phyloP scores from a whole-genome alignment of 2,113 vertebrate species.

The Notiomystis cincta region DNA sequence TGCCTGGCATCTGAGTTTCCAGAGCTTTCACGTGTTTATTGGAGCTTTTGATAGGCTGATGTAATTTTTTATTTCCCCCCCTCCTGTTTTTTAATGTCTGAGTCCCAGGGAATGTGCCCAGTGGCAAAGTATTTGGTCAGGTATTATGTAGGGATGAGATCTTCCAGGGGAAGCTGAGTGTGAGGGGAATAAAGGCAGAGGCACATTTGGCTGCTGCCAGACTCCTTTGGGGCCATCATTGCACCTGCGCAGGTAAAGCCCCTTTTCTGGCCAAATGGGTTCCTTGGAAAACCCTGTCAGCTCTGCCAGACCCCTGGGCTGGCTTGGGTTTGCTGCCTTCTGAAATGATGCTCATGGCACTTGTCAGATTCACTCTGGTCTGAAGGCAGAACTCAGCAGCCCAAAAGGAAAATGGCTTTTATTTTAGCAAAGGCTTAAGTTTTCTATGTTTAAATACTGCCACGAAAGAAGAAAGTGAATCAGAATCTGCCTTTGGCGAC shows the following conservation, averaged over 20 bases:
- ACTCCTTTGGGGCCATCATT: background rate
- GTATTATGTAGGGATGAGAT: background rate
- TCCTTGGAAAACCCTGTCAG: background rate
- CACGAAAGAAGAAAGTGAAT: background rate
- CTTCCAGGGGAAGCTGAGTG: background rate
- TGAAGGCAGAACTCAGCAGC: background rate
- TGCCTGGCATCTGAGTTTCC: background rate
- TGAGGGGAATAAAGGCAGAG: fast-evolving
- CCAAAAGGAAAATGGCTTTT: background rate
- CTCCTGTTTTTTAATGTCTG: background rate
- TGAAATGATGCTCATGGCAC: fast-evolving
- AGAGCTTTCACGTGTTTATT: background rate
- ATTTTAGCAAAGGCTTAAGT: background rate
- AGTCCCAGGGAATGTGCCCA: background rate
- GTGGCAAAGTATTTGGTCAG: fast-evolving
- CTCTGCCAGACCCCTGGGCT: background rate
- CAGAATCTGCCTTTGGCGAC: background rate
- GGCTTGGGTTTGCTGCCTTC: background rate
- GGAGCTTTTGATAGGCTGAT: background rate
- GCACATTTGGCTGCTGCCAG: background rate
- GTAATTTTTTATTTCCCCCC: background rate
- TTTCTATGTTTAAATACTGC: background rate
- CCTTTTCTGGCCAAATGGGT: background rate
- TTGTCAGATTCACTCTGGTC: fast-evolving
- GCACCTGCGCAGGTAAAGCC: background rate